A percentile compares a stretch with the other conserved stretches of the same genome.
Evolutionary conservation across 2,888 invertebrate genomes (phyloP).

Genomic region (Clepsis dumicolana): DNA sequence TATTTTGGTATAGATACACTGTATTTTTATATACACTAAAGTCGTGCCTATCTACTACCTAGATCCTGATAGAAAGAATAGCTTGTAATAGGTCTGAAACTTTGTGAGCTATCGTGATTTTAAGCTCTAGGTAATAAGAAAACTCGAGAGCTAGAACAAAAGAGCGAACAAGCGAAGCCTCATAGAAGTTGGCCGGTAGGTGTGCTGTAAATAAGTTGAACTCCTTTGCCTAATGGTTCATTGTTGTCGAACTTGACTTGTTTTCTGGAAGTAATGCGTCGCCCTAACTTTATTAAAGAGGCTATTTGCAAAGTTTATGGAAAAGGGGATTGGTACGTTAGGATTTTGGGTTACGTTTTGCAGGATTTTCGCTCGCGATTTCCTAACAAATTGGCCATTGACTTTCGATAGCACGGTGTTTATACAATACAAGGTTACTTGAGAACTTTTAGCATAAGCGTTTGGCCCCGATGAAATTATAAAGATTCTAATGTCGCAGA

Average conservation of each 20-base stretch:
- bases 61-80: not conserved
- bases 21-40: no score
- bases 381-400: slow-evolving; percentile 29
- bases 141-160: slow-evolving; percentile 28
- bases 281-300: slow-evolving; percentile 59
- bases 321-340: slow-evolving; percentile 40
- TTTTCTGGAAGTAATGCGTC: slow-evolving; percentile 45
- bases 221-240: slow-evolving; percentile 70
- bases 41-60: not conserved
- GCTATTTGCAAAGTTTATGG: slow-evolving; percentile 45
- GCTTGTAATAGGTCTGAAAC: not conserved
- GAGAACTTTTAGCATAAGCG: not conserved
- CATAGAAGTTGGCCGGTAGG: slow-evolving; percentile 44
- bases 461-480: not conserved
- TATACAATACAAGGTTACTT: not conserved
- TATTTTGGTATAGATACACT: not conserved
- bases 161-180: slow-evolving; percentile 44
- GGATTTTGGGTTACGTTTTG: slow-evolving; percentile 30
- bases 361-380: slow-evolving; percentile 27
- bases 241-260: slow-evolving; percentile 61
- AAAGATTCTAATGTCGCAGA: not conserved
- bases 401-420: slow-evolving; percentile 17
- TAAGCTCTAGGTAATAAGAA: not conserved
- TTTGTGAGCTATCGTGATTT: not conserved
- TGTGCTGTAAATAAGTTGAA: slow-evolving; percentile 72